Base-by-base conservation (phyloP, 2,113 vertebrate genomes). In the Onychostruthus taczanowskii region DNA sequence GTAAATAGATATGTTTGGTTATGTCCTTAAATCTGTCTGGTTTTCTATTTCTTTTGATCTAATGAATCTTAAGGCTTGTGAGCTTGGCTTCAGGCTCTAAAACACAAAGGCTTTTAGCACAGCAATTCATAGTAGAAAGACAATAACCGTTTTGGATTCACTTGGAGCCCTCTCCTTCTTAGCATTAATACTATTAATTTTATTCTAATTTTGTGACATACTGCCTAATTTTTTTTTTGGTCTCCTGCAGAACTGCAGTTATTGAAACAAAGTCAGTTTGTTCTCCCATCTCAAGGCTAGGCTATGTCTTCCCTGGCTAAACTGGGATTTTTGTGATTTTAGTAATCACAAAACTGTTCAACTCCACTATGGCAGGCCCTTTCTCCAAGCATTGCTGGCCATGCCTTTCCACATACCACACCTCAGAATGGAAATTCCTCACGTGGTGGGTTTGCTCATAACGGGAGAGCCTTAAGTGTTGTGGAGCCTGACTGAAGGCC, bases 21-120 rank as follows among this genome's bases (percentile, higher is more conserved):
- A 87, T 91, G 55, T 78, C 43, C 77, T 96, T 94, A 74, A 64
- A 41, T 97, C 86, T 96, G 73, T 89, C 95, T 96, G 68, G 6
- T 94, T 97, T 91, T 84, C 69, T 76, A 17, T 93, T 96, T 96
- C 69, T 80, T 97, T 97, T 97, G 87, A 96, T 97, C 85, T 89
- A 62, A 61, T 92, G 64, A 74, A 80, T 94, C 70, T 94, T 90
- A 89, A 97, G 63, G 50, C 58, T 72, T 90, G 41, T 80, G 95
- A 93, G 62, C 56, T 97, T 97, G 92, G 80, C 94, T 95, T 86
- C 76, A 94, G 91, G 87, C 62, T 95, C 93, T 82, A 82, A 89
- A 89, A 96, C 86, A 93, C 56, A 94, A 79, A 67, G 53, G 35
- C 64, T 75, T 96, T 94, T 74, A 85, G 62, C 56, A n/a, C 37